Base-by-base conservation (phyloP, 2,113 vertebrate species). In the Plecotus auritus region DNA sequence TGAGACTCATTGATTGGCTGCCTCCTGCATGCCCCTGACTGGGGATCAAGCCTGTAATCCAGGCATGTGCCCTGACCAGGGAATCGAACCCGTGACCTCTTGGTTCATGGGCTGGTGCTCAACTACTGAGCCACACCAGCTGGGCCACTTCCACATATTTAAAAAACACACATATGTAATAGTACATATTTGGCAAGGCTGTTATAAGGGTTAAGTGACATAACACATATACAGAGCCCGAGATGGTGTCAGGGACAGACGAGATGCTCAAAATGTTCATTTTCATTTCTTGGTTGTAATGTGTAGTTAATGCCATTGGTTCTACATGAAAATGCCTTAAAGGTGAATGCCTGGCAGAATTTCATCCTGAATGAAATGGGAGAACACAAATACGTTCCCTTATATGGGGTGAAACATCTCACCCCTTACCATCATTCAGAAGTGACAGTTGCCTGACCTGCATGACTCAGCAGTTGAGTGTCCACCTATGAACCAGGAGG, bases 321-420 rank as follows among this genome's bases (percentile, higher is more conserved):
- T 88, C 42, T 81, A 20, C 56, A 22, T 88, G 85, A 87, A 95
- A 92, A 93, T 78, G 22, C 40, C 67, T 76, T 16, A 64, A 69
- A 93, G 42, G 86, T 93, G 54, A 86, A 64, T 78, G 66, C 30
- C 73, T 94, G 61, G 40, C 5, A 85, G 32, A 92, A 78, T 82
- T 90, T 96, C 70, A 91, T 70, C 32, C 70, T 61, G 74, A 85
- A 78, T 28, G 17, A 92, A 95, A 90, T 66, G 54, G 26, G 59
- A 77, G 51, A 82, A 76, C 13, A 37, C 37, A 93, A 80, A 47
- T 69, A 91, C 83, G 28, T 22, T 47, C 22, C 56, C 16, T 76
- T 54, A 32, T 2, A 80, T 80, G 51, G 86, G 78, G 87, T 81
- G 94, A 94, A 96, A 85, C n/a, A 90, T 92, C 70, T 95, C 17